Evolutionary conservation across 2,797 vertebrate species (phyloP).

Genomic region (Lophius americanus): DNA sequence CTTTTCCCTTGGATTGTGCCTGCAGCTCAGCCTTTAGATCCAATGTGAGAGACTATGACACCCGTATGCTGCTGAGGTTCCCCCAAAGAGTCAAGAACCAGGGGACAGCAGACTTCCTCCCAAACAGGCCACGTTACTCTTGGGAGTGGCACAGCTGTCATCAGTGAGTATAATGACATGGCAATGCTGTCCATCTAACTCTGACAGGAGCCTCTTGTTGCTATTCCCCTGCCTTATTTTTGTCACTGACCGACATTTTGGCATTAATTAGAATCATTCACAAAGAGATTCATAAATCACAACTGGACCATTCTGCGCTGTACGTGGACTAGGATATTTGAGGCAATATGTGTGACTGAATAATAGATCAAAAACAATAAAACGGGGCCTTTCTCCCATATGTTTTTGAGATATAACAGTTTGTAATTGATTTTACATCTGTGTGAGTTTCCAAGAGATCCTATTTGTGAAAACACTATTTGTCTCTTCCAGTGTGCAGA

Average conservation of each 20-base stretch:
- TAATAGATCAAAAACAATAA: too few relatives aligned
- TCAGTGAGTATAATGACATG: constrained; percentile 87
- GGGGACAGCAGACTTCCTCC: constrained; percentile 95
- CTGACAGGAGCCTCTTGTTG: neutral
- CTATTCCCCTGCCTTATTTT: constrained; percentile 3
- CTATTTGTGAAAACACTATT: neutral
- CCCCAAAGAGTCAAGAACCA: constrained; percentile 98
- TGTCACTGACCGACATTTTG: constrained; percentile 7
- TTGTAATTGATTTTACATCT: too few relatives aligned
- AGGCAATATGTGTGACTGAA: neutral
- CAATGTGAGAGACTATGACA: constrained; percentile 92
- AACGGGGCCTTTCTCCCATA: neutral
- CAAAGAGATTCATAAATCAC: neutral
- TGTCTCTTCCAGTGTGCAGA: constrained; percentile 10
- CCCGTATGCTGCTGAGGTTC: constrained; percentile 93
- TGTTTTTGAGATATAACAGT: neutral
- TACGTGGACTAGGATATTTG: neutral
- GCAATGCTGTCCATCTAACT: constrained; percentile 32
- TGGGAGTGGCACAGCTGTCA: constrained; percentile 99
- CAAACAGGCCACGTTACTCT: constrained; percentile 94
- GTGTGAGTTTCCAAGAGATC: constrained; percentile 1
- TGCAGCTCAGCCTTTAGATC: constrained; percentile 89
- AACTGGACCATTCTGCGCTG: neutral
- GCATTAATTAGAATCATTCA: constrained; percentile 2
- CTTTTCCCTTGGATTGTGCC: constrained; percentile 19